Evolutionary conservation across 1,140 invertebrate genomes (phyloP).

Genomic region (Saccostrea echinata): DNA sequence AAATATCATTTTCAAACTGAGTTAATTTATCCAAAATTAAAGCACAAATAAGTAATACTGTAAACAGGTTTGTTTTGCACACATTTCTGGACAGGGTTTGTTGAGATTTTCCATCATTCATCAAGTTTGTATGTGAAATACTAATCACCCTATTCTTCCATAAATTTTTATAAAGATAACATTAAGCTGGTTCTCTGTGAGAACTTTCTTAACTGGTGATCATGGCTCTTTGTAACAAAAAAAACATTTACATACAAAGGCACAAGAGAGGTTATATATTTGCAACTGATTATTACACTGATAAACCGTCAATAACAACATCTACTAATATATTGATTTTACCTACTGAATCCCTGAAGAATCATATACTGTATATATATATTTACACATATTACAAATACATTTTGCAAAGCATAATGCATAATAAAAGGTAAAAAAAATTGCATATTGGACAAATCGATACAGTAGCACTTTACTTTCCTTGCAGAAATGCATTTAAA

Average conservation of each 20-base stretch:
- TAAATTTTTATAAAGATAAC: not conserved
- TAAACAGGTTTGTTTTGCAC: too few relatives aligned
- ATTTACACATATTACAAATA: not conserved
- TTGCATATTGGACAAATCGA: not conserved
- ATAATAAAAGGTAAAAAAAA: not conserved
- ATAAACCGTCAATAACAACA: not conserved
- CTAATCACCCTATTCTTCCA: not conserved
- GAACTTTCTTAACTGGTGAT: not conserved
- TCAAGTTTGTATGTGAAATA: too few relatives aligned
- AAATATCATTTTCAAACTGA: too few relatives aligned
- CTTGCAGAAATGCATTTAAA: too few relatives aligned
- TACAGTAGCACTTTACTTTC: not conserved
- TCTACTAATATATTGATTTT: not conserved
- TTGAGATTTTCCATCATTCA: too few relatives aligned
- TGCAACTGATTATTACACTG: not conserved
- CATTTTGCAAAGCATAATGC: not conserved
- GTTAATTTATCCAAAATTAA: too few relatives aligned
- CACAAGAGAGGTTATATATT: not conserved
- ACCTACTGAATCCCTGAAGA: constrained; percentile 1
- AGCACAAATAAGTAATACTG: too few relatives aligned
- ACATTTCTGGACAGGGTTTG: too few relatives aligned
- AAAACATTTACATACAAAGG: not conserved
- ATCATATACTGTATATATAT: not conserved
- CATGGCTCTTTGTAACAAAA: too few relatives aligned
- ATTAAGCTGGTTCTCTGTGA: not conserved